Base-by-base conservation (phyloP, 2,888 invertebrate genomes). In the Zygogramma bicolorata region DNA sequence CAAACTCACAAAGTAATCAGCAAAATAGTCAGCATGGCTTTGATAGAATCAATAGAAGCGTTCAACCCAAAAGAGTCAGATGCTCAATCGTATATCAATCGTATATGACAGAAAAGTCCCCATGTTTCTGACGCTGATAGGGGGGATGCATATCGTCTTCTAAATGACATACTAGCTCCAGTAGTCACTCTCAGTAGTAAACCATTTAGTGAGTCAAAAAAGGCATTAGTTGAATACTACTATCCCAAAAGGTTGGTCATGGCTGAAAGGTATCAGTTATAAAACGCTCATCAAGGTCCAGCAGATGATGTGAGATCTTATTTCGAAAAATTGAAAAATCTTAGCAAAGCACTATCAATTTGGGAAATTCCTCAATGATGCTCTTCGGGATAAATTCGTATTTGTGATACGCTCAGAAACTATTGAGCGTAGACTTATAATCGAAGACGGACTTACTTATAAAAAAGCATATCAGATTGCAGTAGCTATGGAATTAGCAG, bases 221-320 rank as follows among this genome's bases (percentile, higher is more conserved):
- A 63, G 15, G 68, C 49, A 3, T 65, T 81, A 57, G 10, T 60
- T 10, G 46, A 68, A 4, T 78, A 77, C 38, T 81, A 70, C 71
- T 49, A 60, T 20, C 79, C 80, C 18, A 76, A n/a, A n/a, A n/a
- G n/a, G n/a, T n/a, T n/a, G n/a, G n/a, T n/a, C n/a, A n/a, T n/a
- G n/a, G n/a, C n/a, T n/a, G n/a, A 78, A 70, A 68, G 80, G 18
- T 83, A 78, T 62, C 76, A 76, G 63, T 81, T 82, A 67, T 78
- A 79, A 60, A 75, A 76, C 59, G 66, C 78, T 15, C 34, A 73
- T 38, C 81, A 82, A 71, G 75, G 78, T 65, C 22, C 65, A 2
- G 38, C n/a, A n/a, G n/a, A n/a, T n/a, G n/a, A n/a, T n/a, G n/a
- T n/a, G n/a, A n/a, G n/a, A n/a, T n/a, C n/a, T n/a, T n/a, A n/a